Evolutionary conservation across 2,888 invertebrate species (phyloP).

Genomic region (Trilocha varians): DNA sequence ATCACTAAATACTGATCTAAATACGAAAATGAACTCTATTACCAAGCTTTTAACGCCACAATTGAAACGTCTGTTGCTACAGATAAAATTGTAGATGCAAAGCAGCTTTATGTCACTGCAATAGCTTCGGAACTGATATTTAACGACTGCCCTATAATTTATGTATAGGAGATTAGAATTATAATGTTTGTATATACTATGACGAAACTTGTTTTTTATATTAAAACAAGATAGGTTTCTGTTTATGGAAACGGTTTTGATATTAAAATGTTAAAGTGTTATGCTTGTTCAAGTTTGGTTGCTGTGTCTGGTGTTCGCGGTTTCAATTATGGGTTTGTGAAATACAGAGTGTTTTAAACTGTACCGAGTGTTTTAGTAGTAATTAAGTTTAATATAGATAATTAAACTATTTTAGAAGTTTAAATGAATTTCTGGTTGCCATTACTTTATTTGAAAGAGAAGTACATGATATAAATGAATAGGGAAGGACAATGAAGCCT

Average conservation of each 20-base stretch:
- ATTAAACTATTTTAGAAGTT: too few relatives aligned
- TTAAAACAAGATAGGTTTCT: conserved; percentile 20
- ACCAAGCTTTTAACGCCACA: conserved; percentile 18
- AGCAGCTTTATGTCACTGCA: conserved; percentile 57
- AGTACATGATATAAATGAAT: too few relatives aligned
- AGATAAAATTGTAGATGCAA: conserved; percentile 33
- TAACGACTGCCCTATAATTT: conserved; percentile 57
- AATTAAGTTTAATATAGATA: not conserved
- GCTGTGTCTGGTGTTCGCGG: not conserved
- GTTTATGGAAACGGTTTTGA: conserved; percentile 10
- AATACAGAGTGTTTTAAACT: not conserved
- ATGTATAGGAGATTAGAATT: conserved; percentile 58
- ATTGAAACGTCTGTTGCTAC: conserved; percentile 13
- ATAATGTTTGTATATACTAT: conserved; percentile 37
- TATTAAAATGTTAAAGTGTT: not conserved
- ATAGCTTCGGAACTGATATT: conserved; percentile 60
- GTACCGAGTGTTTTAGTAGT: not conserved
- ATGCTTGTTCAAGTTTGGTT: not conserved
- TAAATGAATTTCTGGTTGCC: too few relatives aligned
- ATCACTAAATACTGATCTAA: conserved; percentile 10
- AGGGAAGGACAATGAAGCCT: too few relatives aligned
- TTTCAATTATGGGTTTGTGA: not conserved
- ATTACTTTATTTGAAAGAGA: too few relatives aligned
- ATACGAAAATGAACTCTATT: conserved; percentile 24
- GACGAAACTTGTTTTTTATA: conserved; percentile 39